Conservation (phyloP, 2,113 vertebrate genomes). For the Actenoides lindsayi region DNA sequence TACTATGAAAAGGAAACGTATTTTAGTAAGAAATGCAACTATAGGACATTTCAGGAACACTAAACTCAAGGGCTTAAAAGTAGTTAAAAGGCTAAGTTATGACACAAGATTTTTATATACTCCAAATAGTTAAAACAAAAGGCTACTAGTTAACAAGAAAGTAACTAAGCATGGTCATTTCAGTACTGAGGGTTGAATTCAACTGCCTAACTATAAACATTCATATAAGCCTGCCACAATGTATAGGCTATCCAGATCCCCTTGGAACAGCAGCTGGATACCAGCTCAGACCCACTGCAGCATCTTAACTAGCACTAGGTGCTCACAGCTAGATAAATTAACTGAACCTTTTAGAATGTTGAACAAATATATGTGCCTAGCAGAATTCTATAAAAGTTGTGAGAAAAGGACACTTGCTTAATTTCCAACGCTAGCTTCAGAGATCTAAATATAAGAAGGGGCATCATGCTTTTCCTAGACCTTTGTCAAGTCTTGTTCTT, state of each 20-base stretch:
- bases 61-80: background rate
- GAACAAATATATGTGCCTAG: background rate
- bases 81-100: background rate
- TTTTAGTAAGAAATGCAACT: background rate
- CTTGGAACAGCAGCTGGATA: background rate
- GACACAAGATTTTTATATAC: background rate
- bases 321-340: background rate
- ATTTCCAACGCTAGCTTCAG: background rate
- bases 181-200: background rate
- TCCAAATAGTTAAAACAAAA: background rate
- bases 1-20: slow-evolving; percentile 77
- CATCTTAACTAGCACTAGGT: background rate
- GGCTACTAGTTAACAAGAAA: background rate
- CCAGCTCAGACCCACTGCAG: background rate
- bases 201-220: background rate
- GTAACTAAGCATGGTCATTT: background rate
- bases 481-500: background rate
- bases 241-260: background rate
- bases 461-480: background rate
- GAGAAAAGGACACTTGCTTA: background rate
- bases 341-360: background rate
- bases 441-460: background rate
- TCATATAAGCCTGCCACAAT: background rate
- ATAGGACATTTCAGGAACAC: background rate
- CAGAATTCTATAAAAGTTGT: background rate